These are phyloP conservation scores for Autographa gamma DNA, from an alignment of 2,888 invertebrate species.

Conservation along the genomic window DNA sequence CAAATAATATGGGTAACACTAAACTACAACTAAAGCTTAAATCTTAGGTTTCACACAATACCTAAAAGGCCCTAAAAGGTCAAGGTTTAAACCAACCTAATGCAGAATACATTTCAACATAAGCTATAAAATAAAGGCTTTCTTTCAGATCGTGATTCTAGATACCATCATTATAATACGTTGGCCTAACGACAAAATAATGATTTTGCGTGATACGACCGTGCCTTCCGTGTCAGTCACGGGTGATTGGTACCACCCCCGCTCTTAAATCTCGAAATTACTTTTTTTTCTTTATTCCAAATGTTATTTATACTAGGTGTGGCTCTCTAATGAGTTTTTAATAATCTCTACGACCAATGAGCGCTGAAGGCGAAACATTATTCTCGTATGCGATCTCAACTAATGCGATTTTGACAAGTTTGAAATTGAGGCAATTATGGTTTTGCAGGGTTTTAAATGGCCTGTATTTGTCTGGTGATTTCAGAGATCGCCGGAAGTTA, in stretches of 20 bases:
- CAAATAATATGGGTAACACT: too few species aligned
- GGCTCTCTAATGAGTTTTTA: conserved; percentile 87
- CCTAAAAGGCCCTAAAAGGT: conserved; percentile 35
- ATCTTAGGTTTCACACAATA: conserved; percentile 9
- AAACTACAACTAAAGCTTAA: too few species aligned
- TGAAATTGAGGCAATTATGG: conserved; percentile 86
- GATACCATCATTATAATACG: conserved; percentile 79
- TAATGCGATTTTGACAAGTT: conserved; percentile 89
- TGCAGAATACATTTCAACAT: conserved; percentile 43
- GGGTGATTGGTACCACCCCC: conserved; percentile 82
- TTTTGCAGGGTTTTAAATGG: conserved; percentile 84
- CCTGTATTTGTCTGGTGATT: conserved; percentile 76
- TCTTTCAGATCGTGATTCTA: conserved; percentile 69
- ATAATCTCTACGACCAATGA: conserved; percentile 86
- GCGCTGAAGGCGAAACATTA: conserved; percentile 82
- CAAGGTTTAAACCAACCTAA: conserved; percentile 38
- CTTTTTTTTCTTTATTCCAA: conserved; percentile 76
- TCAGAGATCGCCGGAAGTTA: conserved; percentile 70
- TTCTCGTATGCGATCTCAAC: conserved; percentile 76
- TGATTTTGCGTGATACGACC: conserved; percentile 85
- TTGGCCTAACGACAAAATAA: conserved; percentile 87
- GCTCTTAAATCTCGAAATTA: conserved; percentile 84
- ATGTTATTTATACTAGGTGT: conserved; percentile 83
- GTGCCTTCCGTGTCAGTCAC: conserved; percentile 87
- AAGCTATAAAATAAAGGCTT: conserved; percentile 65